These are phyloP conservation scores for Diabrotica undecimpunctata DNA, from an alignment of 1,140 invertebrate species.

Conservation along the genomic window DNA sequence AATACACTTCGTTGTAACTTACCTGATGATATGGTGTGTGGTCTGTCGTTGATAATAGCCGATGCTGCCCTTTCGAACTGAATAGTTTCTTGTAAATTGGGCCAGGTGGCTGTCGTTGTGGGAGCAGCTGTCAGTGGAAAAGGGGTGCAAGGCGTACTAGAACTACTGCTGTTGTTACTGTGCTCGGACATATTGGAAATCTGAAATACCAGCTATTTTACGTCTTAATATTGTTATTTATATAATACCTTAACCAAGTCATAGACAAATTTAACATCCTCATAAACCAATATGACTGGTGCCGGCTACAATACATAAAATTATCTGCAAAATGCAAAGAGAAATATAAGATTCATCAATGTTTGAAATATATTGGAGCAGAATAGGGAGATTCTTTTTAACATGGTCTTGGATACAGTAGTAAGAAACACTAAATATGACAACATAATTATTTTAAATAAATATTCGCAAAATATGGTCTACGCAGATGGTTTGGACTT, in stretches of 20 bases:
- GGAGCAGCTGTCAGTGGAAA: constrained; percentile 50
- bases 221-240: neutral
- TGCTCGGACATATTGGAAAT: constrained; percentile 56
- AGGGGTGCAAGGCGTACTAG: constrained; percentile 49
- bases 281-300: neutral
- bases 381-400: too few species aligned
- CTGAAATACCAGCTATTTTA: constrained; percentile 37
- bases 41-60: constrained; percentile 73
- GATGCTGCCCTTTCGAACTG: constrained; percentile 72
- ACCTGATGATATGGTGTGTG: constrained; percentile 89
- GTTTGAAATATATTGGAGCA: too few species aligned
- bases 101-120: constrained; percentile 72
- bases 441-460: too few species aligned
- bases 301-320: neutral
- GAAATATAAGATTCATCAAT: too few species aligned
- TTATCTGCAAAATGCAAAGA: too few species aligned
- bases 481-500: too few species aligned
- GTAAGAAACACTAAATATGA: too few species aligned
- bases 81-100: constrained; percentile 74
- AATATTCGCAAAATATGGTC: too few species aligned
- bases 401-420: too few species aligned
- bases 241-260: too few species aligned
- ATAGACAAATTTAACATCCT: neutral
- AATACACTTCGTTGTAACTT: too few species aligned
- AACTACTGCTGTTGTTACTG: constrained; percentile 49